Evolutionary conservation across 1,140 invertebrate species (phyloP).

Genomic region (Parasteatoda tepidariorum): DNA sequence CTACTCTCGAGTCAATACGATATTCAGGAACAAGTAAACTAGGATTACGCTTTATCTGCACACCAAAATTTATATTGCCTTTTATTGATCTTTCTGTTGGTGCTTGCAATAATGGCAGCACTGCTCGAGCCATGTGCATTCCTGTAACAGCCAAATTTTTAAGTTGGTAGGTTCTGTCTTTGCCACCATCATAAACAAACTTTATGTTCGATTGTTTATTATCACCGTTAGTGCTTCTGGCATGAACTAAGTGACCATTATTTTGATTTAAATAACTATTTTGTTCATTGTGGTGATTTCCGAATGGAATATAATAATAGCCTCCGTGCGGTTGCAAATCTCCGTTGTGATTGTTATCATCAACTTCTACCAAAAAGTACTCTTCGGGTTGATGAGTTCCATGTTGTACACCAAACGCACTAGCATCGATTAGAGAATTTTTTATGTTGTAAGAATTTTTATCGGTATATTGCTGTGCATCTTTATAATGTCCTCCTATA

Average conservation of each 20-base stretch:
- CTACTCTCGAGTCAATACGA: background rate
- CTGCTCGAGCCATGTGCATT: slow-evolving; percentile 11
- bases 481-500: no score
- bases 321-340: background rate
- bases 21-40: background rate
- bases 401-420: background rate
- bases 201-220: background rate
- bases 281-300: background rate
- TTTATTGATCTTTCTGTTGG: background rate
- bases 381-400: background rate
- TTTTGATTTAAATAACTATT: background rate
- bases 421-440: background rate
- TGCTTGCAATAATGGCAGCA: background rate
- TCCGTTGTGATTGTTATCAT: background rate
- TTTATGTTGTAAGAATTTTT: background rate
- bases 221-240: no score
- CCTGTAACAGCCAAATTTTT: slow-evolving; percentile 8
- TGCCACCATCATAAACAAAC: slow-evolving; percentile 10
- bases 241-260: background rate
- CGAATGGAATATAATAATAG: background rate
- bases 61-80: slow-evolving; percentile 35
- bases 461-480: background rate
- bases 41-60: slow-evolving; percentile 6
- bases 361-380: slow-evolving; percentile 27
- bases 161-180: slow-evolving; percentile 3